Percentiles rank a stretch among this genome's conserved stretches.
phyloP scores from a whole-genome alignment of 2,888 invertebrate genomes.

The Melanchra persicariae region DNA sequence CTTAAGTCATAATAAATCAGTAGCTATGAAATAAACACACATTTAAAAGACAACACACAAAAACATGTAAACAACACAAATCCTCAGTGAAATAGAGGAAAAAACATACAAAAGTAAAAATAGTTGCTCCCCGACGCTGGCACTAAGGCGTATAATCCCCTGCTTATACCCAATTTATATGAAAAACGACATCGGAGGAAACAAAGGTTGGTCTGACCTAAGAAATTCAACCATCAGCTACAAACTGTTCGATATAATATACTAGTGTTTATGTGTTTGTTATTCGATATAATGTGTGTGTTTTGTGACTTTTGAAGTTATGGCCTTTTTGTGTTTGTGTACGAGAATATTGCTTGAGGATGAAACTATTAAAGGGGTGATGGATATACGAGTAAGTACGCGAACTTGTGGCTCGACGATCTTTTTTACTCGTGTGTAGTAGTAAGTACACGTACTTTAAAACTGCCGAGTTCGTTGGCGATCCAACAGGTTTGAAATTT shows the following conservation, averaged over 20 bases:
- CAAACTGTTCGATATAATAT: conserved; percentile 47
- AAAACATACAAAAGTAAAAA: conserved; percentile 57
- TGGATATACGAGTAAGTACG: too few relatives aligned
- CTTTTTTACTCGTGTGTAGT: too few relatives aligned
- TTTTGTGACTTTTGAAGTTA: not conserved
- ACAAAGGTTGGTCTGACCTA: conserved; percentile 54
- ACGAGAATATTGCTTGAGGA: not conserved
- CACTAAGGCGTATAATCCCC: conserved; percentile 61
- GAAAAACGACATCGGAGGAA: conserved; percentile 64
- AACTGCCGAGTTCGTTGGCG: too few relatives aligned
- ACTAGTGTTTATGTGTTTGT: conserved; percentile 6
- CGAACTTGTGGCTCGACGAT: too few relatives aligned
- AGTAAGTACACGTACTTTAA: too few relatives aligned
- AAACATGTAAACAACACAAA: conserved; percentile 51
- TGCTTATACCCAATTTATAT: conserved; percentile 66
- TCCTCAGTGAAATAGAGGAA: conserved; percentile 40
- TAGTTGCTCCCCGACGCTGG: conserved; percentile 54
- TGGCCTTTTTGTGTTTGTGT: not conserved
- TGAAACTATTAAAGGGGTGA: too few relatives aligned
- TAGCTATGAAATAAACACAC: conserved; percentile 3
- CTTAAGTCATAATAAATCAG: not conserved
- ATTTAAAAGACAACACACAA: conserved; percentile 25
- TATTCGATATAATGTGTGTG: conserved; percentile 2
- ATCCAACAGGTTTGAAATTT: too few relatives aligned
- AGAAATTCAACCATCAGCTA: conserved; percentile 41